These are phyloP conservation scores for Parauchenoglanis ngamensis DNA, from an alignment of 2,797 vertebrate genomes.

Conservation along the genomic window DNA sequence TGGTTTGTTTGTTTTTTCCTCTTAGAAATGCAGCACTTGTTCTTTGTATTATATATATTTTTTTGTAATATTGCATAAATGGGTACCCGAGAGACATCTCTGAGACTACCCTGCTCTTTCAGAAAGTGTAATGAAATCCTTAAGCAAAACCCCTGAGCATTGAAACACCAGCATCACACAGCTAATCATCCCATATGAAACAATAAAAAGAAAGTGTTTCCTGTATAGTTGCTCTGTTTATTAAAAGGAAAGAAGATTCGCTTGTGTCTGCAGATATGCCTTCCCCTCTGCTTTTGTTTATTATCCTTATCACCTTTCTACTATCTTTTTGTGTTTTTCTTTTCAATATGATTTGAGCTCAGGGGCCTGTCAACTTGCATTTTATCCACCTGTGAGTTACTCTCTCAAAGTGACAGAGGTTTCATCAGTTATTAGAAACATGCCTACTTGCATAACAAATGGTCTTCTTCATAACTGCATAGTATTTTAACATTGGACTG, in stretches of 20 bases:
- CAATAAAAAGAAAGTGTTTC: constrained; percentile 55
- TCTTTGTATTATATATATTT: background rate
- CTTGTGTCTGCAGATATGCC: background rate
- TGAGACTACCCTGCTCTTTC: constrained; percentile 40
- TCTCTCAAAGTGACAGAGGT: background rate
- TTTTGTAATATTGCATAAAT: constrained; percentile 4
- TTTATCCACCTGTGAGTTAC: background rate
- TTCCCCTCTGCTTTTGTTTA: constrained; percentile 46
- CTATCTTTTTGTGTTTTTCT: background rate
- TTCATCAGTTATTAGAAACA: background rate
- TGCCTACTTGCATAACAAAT: background rate
- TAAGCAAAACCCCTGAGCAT: constrained; percentile 76
- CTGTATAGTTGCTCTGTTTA: constrained; percentile 53
- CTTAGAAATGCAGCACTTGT: background rate
- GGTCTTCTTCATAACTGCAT: background rate
- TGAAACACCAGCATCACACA: background rate
- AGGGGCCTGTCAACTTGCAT: background rate
- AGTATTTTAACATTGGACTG: background rate
- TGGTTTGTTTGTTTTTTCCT: background rate
- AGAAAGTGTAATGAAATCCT: constrained; percentile 82
- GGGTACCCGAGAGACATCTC: background rate
- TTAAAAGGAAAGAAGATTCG: constrained; percentile 55
- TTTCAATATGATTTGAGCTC: background rate
- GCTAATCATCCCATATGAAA: constrained; percentile 60
- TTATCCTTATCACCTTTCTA: constrained; percentile 18